Base-by-base conservation (phyloP, 1,140 invertebrate species). In the Prorops nasuta region DNA sequence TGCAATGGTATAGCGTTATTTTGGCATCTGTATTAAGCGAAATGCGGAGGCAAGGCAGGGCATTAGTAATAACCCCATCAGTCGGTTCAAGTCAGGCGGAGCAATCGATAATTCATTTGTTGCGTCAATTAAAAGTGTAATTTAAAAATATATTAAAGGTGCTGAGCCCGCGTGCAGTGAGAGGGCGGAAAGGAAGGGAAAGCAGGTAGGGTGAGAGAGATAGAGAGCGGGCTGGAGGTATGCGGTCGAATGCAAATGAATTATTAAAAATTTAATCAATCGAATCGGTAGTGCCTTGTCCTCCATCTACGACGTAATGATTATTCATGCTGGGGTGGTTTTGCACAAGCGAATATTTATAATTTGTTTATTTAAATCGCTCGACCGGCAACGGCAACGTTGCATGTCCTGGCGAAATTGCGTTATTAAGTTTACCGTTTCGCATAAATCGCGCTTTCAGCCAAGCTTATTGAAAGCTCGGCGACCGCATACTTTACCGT, bases 181-280 rank as follows among this genome's bases (percentile, higher is more conserved):
- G 21, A 35, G 14, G 36, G 12, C 35, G 14, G 14, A 7, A 35
- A 34, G 18, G 22, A 21, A 21, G 42, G 3, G n/a, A 49, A 21
- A 28, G 24, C 10, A 32, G 3, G 46, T 17, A 22, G n/a, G 20
- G 28, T 41, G 43, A 28, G 28, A 48, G 16, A 36, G 46, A 48
- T 21, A 54, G 44, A 49, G 48, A 28, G 58, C 49, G 50, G 58
- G 46, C 38, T 24, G 52, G 56, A 56, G 53, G 53, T 58, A 65
- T 57, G 57, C 60, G 63, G 66, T 56, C 55, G 64, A 74, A 75
- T 75, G 72, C 71, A 77, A 77, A 76, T 77, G 71, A 74, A 76
- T 74, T 75, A 73, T 73, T 71, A 74, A 77, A 74, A 77, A 76
- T 77, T 74, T 72, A 76, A 77, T 77, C 73, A 77, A 77, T 74